phyloP scores from a whole-genome alignment of 2,888 invertebrate species.

The Lasius fuliginosus region DNA sequence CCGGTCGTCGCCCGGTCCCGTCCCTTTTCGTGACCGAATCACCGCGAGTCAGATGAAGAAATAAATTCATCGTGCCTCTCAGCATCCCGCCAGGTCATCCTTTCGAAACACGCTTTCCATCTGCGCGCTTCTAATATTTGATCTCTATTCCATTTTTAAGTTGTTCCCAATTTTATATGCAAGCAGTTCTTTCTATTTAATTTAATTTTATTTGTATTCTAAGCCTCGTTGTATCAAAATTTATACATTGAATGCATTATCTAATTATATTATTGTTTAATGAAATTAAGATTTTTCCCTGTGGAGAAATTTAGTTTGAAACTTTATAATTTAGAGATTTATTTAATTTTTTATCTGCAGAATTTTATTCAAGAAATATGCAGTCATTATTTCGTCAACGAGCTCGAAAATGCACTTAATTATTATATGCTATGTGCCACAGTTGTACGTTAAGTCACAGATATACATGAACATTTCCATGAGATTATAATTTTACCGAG shows the following conservation, averaged over 20 bases:
- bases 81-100: constrained; percentile 31
- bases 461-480: not conserved
- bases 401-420: not conserved
- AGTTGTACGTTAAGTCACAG: not conserved
- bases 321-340: not conserved
- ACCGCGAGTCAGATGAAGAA: constrained; percentile 48
- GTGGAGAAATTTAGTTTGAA: constrained; percentile 5
- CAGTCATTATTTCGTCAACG: not conserved
- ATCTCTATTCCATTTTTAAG: not conserved
- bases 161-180: not conserved
- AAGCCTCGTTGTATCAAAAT: not conserved
- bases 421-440: not conserved
- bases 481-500: not conserved
- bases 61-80: constrained; percentile 56
- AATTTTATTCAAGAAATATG: not conserved
- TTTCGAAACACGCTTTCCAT: constrained; percentile 38
- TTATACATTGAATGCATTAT: not conserved
- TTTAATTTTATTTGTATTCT: not conserved
- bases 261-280: not conserved
- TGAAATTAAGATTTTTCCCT: not conserved
- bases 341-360: not conserved
- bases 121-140: constrained; percentile 8
- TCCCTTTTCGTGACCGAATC: constrained; percentile 46
- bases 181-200: not conserved
- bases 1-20: constrained; percentile 28